Percentiles rank a stretch among this genome's conserved stretches.
Conservation (phyloP, 2,113 vertebrate genomes). For the Leuciscus idus region DNA sequence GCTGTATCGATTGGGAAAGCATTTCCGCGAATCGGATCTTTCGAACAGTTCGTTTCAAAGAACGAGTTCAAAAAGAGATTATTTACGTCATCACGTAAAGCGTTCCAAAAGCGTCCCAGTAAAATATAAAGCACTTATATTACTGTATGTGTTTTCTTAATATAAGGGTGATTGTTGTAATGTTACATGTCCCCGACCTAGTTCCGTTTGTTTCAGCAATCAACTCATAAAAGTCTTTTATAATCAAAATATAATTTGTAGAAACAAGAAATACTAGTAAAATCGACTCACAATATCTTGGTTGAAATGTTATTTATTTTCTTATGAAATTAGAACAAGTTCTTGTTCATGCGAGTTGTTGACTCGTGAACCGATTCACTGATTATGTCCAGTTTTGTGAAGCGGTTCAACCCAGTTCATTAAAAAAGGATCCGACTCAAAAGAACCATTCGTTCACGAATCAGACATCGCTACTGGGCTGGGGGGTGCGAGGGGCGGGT, state of each 20-base stretch:
- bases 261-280: background rate
- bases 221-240: no score
- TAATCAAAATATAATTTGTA: background rate
- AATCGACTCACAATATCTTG: background rate
- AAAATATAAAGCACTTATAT: background rate
- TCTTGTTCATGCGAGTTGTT: background rate
- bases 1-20: background rate
- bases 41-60: background rate
- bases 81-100: background rate
- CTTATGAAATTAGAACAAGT: background rate
- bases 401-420: slow-evolving; percentile 23
- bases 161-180: background rate
- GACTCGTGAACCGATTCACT: background rate
- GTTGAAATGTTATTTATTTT: background rate
- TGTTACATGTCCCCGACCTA: background rate
- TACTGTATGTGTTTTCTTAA: background rate
- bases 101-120: background rate
- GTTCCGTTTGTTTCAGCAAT: no score
- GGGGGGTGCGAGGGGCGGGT: slow-evolving; percentile 59
- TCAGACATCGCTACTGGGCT: slow-evolving; percentile 16
- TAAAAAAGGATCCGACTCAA: slow-evolving; percentile 16
- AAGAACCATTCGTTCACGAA: background rate
- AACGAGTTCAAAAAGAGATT: background rate
- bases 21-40: background rate
- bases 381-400: slow-evolving; percentile 25